These are phyloP conservation scores for Colletes gigas DNA, from an alignment of 1,140 invertebrate species.

Conservation along the genomic window DNA sequence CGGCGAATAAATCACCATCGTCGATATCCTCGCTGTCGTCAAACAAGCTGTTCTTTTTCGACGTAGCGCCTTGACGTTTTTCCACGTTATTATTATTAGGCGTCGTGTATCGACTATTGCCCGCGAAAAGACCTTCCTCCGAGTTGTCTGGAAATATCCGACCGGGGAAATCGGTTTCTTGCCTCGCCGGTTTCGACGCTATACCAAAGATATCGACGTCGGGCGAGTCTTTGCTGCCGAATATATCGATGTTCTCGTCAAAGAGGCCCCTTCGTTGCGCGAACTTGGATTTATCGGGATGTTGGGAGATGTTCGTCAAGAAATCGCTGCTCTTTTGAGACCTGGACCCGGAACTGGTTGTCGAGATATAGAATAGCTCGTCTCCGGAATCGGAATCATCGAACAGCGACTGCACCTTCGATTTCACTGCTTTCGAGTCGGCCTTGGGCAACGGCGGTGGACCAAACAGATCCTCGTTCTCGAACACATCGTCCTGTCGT, in stretches of 20 bases:
- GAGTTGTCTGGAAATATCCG: constrained; percentile 6
- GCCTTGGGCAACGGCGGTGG: constrained; percentile 71
- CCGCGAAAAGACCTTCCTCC: constrained; percentile 19
- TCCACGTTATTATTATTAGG: constrained; percentile 11
- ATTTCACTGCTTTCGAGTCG: constrained; percentile 62
- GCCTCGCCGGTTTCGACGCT: constrained; percentile 24
- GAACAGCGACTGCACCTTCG: constrained; percentile 68
- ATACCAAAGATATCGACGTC: constrained; percentile 72
- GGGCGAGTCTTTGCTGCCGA: constrained; percentile 61
- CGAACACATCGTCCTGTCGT: constrained; percentile 61
- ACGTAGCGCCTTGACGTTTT: neutral
- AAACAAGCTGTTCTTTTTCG: constrained; percentile 55
- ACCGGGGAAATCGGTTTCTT: neutral
- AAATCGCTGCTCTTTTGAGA: constrained; percentile 71
- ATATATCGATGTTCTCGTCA: constrained; percentile 70
- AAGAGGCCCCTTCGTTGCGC: constrained; percentile 57
- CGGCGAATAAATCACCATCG: constrained; percentile 55
- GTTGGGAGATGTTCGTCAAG: constrained; percentile 33
- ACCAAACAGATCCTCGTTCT: constrained; percentile 72
- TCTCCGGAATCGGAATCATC: constrained; percentile 75
- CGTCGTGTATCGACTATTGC: neutral
- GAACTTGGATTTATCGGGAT: constrained; percentile 45
- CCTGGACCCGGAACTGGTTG: constrained; percentile 68
- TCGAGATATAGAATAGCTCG: constrained; percentile 68
- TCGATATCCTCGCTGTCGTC: constrained; percentile 50